Evolutionary conservation across 64 coral and sea anemone genomes (phyloP), one percentile per base, ranked within the genome.

Genomic region (Montipora capricornis): DNA sequence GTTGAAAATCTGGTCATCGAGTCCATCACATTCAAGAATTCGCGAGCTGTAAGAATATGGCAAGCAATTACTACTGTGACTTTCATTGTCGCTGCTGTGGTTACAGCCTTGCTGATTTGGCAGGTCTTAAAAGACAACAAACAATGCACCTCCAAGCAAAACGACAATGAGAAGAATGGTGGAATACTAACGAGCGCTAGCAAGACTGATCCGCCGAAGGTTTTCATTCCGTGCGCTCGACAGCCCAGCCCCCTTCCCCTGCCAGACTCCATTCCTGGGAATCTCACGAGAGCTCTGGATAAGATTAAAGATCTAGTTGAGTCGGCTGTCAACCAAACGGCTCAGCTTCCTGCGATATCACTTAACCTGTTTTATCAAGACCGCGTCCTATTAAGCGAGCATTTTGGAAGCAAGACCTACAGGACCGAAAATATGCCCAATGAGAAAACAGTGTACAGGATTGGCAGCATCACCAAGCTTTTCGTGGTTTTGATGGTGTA

Each of bases 401-500:
- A 93, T 81, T 80, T 87, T 61, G 92, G 92, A 13, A 88, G 44
- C 24, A 93, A 93, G 29, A 49, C 6, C 3, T 44, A 73, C 50
- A 87, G 7, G 9, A 26, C 64, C 16, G 66, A 88, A 93, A 73
- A 44, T 15, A 48, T 48, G n/a, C 87, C 87, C 1, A 13, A 88
- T 20, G 73, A 80, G 16, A 9, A 80, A 17, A 93, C 92, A 4
- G n/a, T 77, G 24, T 93, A 93, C 44, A 76, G 92, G 59, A 93
- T 93, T 66, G 92, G 92, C 44, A 93, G 92, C 76, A 47, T 93
- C 50, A 70, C 75, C 5, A 93, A 93, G 68, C 75, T 93, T 29
- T 93, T 93, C 87, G 59, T 78, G 4, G 92, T 93, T 0, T 47
- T 93, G 2, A 93, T 93, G 92, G n/a, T 93, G 12, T 93, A 93